Evolutionary conservation across 1,140 invertebrate species (phyloP).

Genomic region (Leguminivora glycinivorella): DNA sequence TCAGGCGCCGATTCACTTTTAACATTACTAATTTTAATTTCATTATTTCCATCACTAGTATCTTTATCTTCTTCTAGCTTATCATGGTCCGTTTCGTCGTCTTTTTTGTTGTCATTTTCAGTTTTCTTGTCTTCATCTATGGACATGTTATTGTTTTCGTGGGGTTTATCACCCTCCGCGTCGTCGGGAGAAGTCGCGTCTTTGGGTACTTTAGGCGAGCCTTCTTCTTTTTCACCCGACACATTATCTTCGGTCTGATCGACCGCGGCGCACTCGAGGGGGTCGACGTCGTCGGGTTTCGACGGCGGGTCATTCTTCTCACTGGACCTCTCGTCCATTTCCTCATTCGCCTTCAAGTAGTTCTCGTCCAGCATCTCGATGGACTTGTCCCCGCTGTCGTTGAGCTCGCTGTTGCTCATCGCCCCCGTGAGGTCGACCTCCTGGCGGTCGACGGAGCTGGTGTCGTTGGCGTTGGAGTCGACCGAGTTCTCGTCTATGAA

Average conservation of each 20-base stretch:
- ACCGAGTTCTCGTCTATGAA: constrained; percentile 78
- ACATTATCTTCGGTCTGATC: constrained; percentile 10
- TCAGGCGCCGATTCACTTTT: not conserved
- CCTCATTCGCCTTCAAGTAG: constrained; percentile 33
- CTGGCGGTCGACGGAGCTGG: constrained; percentile 45
- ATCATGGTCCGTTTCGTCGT: constrained; percentile 12
- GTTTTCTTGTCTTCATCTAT: constrained; percentile 27
- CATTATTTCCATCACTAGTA: constrained; percentile 16
- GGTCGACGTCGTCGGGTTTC: constrained; percentile 6
- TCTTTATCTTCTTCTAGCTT: constrained; percentile 12
- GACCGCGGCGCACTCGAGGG: constrained; percentile 9
- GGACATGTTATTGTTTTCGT: constrained; percentile 27
- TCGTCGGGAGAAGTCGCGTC: constrained; percentile 25
- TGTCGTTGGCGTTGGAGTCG: constrained; percentile 54
- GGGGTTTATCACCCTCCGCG: not conserved
- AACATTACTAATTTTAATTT: not conserved
- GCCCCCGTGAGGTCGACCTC: constrained; percentile 63
- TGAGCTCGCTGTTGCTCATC: constrained; percentile 57
- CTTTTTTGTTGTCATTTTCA: constrained; percentile 7
- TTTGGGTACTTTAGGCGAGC: constrained; percentile 24
- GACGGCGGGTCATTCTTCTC: constrained; percentile 15
- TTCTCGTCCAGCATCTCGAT: constrained; percentile 2
- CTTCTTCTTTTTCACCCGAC: not conserved
- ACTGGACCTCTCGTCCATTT: constrained; percentile 13
- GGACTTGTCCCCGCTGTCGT: constrained; percentile 59